These are phyloP conservation scores for Melanotaenia pygmaea DNA, from an alignment of 2,797 vertebrate genomes.

Conservation along the genomic window DNA sequence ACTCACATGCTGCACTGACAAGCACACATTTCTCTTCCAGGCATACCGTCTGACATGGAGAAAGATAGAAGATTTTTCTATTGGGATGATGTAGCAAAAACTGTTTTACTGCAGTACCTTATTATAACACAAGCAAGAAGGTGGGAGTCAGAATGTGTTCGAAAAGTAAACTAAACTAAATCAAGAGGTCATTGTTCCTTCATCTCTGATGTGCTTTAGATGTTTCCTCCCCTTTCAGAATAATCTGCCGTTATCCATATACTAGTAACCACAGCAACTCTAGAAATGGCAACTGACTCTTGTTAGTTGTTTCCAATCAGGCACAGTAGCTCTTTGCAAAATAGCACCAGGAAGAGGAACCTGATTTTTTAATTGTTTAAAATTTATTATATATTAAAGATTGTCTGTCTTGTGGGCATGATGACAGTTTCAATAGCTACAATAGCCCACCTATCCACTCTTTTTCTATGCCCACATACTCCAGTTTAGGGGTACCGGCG, in stretches of 20 bases:
- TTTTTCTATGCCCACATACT: too few relatives aligned
- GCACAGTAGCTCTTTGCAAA: too few relatives aligned
- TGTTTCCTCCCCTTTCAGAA: neutral
- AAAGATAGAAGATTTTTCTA: neutral
- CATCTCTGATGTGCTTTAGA: slow-evolving; percentile 2
- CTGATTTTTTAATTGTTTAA: too few relatives aligned
- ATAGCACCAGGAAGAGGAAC: too few relatives aligned
- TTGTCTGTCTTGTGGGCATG: too few relatives aligned
- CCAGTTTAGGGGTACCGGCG: too few relatives aligned
- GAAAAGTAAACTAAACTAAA: neutral
- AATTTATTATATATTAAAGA: too few relatives aligned
- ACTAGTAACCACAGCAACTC: neutral
- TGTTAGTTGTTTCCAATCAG: too few relatives aligned
- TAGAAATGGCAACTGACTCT: too few relatives aligned
- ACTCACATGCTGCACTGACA: slow-evolving; percentile 4
- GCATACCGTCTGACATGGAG: neutral
- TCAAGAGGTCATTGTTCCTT: neutral
- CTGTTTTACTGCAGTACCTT: neutral
- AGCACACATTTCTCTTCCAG: neutral
- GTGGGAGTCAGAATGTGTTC: neutral
- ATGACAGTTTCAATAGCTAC: too few relatives aligned
- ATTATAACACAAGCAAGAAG: neutral
- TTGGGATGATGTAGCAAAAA: neutral
- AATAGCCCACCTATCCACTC: too few relatives aligned
- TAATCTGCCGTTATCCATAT: neutral